phyloP scores from a whole-genome alignment of 2,888 invertebrate genomes.

The Lithophane leautieri region DNA sequence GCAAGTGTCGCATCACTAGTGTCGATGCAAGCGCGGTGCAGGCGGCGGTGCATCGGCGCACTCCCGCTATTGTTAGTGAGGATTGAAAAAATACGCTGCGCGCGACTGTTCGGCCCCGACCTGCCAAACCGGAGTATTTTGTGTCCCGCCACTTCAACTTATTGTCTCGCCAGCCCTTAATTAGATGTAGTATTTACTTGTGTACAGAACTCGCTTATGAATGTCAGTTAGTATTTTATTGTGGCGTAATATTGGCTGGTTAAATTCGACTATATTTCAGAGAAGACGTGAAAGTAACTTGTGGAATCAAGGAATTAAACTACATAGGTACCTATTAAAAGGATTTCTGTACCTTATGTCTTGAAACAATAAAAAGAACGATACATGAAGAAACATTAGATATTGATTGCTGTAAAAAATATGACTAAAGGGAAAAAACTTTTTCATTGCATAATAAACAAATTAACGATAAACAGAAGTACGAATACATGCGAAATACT shows the following conservation, averaged over 20 bases:
- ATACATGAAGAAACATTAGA: not conserved
- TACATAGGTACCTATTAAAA: not conserved
- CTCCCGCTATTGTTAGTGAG: conserved; percentile 74
- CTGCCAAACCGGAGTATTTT: conserved; percentile 66
- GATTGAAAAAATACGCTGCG: conserved; percentile 66
- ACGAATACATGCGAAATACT: not conserved
- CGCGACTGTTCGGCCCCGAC: conserved; percentile 48
- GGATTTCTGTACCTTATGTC: too few species aligned
- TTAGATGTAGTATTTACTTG: conserved; percentile 57
- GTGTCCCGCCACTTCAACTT: conserved; percentile 56
- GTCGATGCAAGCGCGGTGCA: conserved; percentile 75
- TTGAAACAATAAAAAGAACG: not conserved
- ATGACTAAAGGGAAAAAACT: not conserved
- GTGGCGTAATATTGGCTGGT: not conserved
- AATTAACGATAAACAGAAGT: not conserved
- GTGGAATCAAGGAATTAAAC: not conserved
- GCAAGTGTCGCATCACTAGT: conserved; percentile 73
- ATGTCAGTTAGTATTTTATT: conserved; percentile 8
- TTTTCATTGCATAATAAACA: not conserved
- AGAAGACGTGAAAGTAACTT: not conserved
- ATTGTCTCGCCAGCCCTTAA: conserved; percentile 58
- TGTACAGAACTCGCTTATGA: conserved; percentile 38
- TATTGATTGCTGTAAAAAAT: not conserved
- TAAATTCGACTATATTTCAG: not conserved
- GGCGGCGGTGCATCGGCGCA: conserved; percentile 69